Base-by-base conservation (phyloP, 2,113 vertebrate species). In the Petrocephalus microphthalmus region DNA sequence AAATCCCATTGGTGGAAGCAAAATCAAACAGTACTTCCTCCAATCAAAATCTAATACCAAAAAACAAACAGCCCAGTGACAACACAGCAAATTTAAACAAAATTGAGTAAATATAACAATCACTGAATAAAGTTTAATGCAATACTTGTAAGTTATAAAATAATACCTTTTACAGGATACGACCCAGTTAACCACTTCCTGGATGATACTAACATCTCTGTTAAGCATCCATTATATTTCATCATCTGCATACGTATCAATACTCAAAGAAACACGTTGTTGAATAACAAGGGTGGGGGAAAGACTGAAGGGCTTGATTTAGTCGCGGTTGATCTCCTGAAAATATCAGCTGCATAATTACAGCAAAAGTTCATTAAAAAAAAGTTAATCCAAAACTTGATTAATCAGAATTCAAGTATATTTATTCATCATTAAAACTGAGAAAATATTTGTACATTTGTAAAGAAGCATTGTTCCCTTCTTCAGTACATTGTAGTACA, bases 271-370 rank as follows among this genome's bases (percentile, higher is more conserved):
- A 8, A 84, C 57, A 29, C 11, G 25, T 42, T 57, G 11, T 25
- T 86, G 56, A 86, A n/a, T n/a, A 15, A 64, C 20, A 89, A 45
- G 85, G 84, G 84, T 88, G 83, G 88, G 88, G 88, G 54, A 15
- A 89, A 90, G 88, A 88, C 83, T 89, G 89, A 88, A 92, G 90
- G 91, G 91, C 92, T 86, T 92, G 92, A 92, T 93, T 94, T 91
- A 91, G 93, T 94, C 94, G 94, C 94, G 91, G 94, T 92, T 94
- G 92, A 92, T 92, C 90, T 94, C 91, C 93, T 94, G 91, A 91
- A 93, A 93, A 93, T 93, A 93, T 93, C 94, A 94, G 92, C 90
- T 87, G 91, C 91, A 89, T 94, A 94, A 95, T 94, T 90, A 92
- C 84, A 92, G 93, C 93, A 94, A 3, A 42, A 42, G 42, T 42